Conservation (phyloP, 2,888 invertebrate species). For the Pyrrhia umbra region DNA sequence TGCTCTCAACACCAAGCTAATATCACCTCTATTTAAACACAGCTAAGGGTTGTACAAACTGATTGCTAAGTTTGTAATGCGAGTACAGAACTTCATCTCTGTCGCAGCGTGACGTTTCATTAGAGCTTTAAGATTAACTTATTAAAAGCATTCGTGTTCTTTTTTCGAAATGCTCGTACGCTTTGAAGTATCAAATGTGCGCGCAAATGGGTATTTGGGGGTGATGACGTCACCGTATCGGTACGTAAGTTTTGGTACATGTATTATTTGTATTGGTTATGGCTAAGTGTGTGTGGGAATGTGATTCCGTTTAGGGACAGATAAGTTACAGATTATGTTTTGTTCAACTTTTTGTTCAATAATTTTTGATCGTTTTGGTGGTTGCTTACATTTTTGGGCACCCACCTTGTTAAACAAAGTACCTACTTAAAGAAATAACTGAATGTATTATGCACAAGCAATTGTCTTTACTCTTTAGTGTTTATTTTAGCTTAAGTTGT, state of each 20-base stretch:
- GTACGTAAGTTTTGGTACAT: conserved; percentile 38
- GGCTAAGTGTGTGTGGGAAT: conserved; percentile 56
- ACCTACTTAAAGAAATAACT: not conserved
- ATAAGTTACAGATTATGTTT: conserved; percentile 44
- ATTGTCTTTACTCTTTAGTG: no score
- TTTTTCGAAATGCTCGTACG: conserved; percentile 57
- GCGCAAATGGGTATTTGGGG: conserved; percentile 50
- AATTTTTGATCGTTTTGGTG: conserved; percentile 8
- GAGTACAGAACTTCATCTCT: conserved; percentile 67
- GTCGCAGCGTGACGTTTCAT: conserved; percentile 83
- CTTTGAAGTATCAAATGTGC: conserved; percentile 61
- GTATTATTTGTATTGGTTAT: conserved; percentile 37
- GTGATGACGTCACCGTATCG: conserved; percentile 51
- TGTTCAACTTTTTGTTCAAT: conserved; percentile 20
- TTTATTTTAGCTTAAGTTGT: no score
- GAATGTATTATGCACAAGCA: not conserved
- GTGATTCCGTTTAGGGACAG: conserved; percentile 44
- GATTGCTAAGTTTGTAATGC: conserved; percentile 42
- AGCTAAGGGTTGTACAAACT: not conserved
- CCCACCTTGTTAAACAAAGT: not conserved
- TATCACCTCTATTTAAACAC: conserved; percentile 10
- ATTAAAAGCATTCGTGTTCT: conserved; percentile 73
- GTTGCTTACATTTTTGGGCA: conserved; percentile 9
- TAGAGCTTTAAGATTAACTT: conserved; percentile 83
- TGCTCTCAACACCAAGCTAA: conserved; percentile 8